phyloP scores from a whole-genome alignment of 2,113 vertebrate genomes.

The Etheostoma cragini region DNA sequence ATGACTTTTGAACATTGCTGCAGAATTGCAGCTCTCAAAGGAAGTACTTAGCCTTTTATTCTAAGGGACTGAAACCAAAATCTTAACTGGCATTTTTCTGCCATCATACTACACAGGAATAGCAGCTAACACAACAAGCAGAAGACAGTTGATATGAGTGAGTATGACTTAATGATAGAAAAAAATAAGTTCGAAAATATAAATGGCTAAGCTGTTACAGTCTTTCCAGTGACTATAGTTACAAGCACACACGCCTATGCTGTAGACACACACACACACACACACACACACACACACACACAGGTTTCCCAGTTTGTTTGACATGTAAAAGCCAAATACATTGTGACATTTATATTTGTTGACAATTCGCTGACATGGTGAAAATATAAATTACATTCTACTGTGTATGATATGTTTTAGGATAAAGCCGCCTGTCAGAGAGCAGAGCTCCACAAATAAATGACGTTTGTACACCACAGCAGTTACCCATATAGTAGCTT shows the following conservation, averaged over 20 bases:
- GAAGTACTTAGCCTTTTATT: neutral
- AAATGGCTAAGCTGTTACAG: neutral
- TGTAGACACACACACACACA: neutral
- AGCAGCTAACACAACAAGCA: neutral
- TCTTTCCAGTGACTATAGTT: neutral
- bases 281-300: neutral
- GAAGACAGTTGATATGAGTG: neutral
- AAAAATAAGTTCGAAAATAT: neutral
- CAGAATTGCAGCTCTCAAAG: neutral
- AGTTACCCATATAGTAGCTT: neutral
- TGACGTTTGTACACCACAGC: neutral
- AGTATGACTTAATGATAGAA: neutral
- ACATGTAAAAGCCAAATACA: conserved; percentile 9
- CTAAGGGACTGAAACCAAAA: neutral
- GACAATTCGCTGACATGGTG: neutral
- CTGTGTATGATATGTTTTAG: conserved; percentile 8
- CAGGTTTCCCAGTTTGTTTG: neutral
- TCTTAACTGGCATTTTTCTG: neutral
- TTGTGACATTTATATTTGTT: neutral
- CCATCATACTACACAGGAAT: neutral
- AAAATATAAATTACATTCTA: neutral
- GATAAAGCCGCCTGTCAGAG: neutral
- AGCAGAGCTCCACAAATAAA: neutral
- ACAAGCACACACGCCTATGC: neutral
- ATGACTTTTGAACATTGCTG: neutral